phyloP scores from a whole-genome alignment of 2,113 vertebrate species.

The Apus apus region DNA sequence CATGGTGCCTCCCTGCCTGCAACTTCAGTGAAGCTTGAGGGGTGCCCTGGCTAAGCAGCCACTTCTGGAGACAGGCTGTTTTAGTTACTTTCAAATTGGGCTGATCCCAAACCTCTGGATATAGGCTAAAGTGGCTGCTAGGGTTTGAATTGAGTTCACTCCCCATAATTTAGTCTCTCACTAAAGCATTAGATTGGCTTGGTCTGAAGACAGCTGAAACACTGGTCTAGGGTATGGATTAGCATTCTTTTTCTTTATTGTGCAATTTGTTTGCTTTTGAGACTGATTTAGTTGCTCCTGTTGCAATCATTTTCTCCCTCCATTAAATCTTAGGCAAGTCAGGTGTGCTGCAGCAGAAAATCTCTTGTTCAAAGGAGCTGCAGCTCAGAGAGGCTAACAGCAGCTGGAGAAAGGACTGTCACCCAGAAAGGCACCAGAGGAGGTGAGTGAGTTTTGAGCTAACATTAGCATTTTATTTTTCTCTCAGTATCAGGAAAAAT shows the following conservation, averaged over 20 bases:
- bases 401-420: neutral
- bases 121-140: rapidly evolving
- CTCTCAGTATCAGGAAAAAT: neutral
- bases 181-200: rapidly evolving
- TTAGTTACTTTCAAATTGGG: neutral
- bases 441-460: neutral
- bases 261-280: neutral
- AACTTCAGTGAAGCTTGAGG: rapidly evolving
- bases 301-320: rapidly evolving
- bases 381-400: neutral
- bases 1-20: no score
- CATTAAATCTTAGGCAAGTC: neutral
- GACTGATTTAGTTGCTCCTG: rapidly evolving
- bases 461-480: neutral
- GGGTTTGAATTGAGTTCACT: rapidly evolving
- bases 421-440: neutral
- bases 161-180: rapidly evolving
- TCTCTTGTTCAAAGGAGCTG: neutral
- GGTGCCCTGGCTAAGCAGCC: rapidly evolving
- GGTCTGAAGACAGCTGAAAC: neutral
- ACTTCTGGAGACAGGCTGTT: rapidly evolving
- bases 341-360: neutral
- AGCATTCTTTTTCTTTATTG: neutral
- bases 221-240: rapidly evolving
- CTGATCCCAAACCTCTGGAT: no score